Conservation (phyloP, 2,888 invertebrate genomes). For the Chalcis sispes region DNA sequence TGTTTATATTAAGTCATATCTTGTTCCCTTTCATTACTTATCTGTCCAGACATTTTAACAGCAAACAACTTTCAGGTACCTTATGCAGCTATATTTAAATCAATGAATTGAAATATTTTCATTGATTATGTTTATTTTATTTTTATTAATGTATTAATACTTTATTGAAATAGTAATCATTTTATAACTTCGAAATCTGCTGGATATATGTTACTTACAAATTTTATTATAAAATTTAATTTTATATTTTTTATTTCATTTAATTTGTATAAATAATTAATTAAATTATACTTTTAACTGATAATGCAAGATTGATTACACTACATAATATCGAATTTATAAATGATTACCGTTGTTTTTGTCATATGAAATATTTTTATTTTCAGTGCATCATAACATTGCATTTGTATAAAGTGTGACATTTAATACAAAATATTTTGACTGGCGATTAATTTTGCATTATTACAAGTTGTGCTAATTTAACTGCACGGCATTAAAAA, state of each 20-base stretch:
- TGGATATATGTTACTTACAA: neutral
- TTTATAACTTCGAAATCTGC: slow-evolving; percentile 13
- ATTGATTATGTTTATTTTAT: slow-evolving; percentile 42
- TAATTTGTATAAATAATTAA: too few species aligned
- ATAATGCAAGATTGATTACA: neutral
- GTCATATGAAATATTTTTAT: slow-evolving; percentile 9
- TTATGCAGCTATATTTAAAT: slow-evolving; percentile 39
- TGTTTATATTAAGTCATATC: slow-evolving; percentile 25
- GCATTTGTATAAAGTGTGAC: slow-evolving; percentile 6
- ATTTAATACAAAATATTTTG: slow-evolving; percentile 4
- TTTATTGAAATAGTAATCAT: neutral
- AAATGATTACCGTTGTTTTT: neutral
- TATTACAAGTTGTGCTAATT: slow-evolving; percentile 12
- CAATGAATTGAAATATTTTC: slow-evolving; percentile 38
- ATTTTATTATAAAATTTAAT: neutral
- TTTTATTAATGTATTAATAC: slow-evolving; percentile 41
- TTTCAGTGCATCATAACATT: slow-evolving; percentile 28
- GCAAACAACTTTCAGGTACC: slow-evolving; percentile 49
- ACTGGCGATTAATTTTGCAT: slow-evolving; percentile 1
- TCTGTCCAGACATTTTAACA: slow-evolving; percentile 31
- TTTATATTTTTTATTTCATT: too few species aligned
- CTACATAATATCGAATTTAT: neutral
- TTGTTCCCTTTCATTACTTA: slow-evolving; percentile 42
- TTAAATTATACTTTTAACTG: neutral
- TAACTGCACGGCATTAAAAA: slow-evolving; percentile 28